Evolutionary conservation across 2,888 invertebrate species (phyloP).

Genomic region (Pharmacophagus antenor): DNA sequence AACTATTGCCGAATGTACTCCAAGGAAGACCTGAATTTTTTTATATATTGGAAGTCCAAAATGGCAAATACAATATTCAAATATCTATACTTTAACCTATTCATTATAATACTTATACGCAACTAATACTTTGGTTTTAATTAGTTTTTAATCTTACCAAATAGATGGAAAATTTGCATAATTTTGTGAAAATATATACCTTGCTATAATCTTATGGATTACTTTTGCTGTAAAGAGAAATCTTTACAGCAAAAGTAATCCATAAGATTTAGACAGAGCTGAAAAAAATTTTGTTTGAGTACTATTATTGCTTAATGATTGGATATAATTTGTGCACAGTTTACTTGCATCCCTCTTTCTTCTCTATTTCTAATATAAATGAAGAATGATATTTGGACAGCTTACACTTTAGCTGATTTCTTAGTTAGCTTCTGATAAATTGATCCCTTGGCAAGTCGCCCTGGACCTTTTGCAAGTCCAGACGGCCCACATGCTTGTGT

Average conservation of each 20-base stretch:
- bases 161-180: background rate
- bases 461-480: constrained; percentile 86
- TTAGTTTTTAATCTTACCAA: background rate
- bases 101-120: background rate
- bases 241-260: too few species aligned
- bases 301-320: too few species aligned
- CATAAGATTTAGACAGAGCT: too few species aligned
- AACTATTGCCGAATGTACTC: too few species aligned
- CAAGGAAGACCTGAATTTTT: background rate
- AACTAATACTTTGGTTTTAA: background rate
- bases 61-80: too few species aligned
- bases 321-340: too few species aligned
- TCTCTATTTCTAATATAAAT: too few species aligned
- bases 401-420: constrained; percentile 66
- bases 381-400: background rate
- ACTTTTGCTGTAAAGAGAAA: background rate
- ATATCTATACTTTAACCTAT: background rate
- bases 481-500: constrained; percentile 83
- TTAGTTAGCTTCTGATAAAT: constrained; percentile 86
- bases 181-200: background rate
- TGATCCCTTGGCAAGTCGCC: constrained; percentile 88
- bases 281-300: too few species aligned
- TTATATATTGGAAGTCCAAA: background rate
- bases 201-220: background rate
- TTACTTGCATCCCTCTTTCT: too few species aligned